These are phyloP conservation scores for Falcunculus frontatus DNA, from an alignment of 2,113 vertebrate species.

Conservation along the genomic window DNA sequence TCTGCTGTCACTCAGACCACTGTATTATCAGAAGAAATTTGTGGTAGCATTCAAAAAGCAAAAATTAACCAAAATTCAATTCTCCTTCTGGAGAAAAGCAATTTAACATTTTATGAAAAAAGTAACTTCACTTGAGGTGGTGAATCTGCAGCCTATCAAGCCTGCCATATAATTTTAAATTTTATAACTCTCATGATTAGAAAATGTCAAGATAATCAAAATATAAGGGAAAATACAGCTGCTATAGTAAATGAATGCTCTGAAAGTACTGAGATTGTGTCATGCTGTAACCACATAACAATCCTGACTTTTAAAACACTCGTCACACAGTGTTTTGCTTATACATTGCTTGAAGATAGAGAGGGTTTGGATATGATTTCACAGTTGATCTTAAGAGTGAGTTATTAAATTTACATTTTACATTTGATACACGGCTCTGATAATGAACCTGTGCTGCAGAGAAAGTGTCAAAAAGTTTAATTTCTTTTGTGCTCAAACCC, in stretches of 20 bases:
- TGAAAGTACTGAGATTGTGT: background rate
- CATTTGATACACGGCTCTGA: background rate
- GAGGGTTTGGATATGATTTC: background rate
- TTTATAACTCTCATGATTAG: slow-evolving; percentile 53
- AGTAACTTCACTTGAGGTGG: background rate
- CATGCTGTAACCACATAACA: background rate
- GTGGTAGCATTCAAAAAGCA: background rate
- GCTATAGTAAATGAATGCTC: background rate
- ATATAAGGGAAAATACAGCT: slow-evolving; percentile 45
- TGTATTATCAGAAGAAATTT: background rate
- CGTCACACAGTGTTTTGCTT: background rate
- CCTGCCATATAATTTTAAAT: slow-evolving; percentile 36
- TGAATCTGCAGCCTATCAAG: slow-evolving; percentile 23
- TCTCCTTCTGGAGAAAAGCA: slow-evolving; percentile 3
- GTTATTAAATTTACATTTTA: slow-evolving; percentile 1
- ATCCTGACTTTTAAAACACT: background rate
- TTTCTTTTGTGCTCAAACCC: slow-evolving; percentile 19
- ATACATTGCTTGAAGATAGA: background rate
- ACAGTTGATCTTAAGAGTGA: background rate
- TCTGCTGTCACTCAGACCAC: slow-evolving; percentile 16
- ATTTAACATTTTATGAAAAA: slow-evolving; percentile 44
- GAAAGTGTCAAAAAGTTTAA: slow-evolving; percentile 16
- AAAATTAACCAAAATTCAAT: background rate
- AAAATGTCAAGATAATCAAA: slow-evolving; percentile 61
- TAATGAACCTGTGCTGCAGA: background rate